Evolutionary conservation across 2,113 vertebrate species (phyloP).

Genomic region (Pseudorectes ferrugineus): DNA sequence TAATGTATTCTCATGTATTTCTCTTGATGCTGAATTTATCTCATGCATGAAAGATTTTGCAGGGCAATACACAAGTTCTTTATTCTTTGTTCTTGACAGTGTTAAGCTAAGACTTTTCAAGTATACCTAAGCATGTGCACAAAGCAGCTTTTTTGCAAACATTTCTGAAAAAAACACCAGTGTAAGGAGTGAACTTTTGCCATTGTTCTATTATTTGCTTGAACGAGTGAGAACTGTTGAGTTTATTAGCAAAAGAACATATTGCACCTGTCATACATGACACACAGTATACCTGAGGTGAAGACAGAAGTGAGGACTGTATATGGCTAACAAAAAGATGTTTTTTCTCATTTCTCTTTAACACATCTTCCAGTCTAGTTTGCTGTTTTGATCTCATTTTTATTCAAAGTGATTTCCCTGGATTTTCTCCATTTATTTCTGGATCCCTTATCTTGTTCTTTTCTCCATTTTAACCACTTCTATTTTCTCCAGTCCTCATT

Average conservation of each 20-base stretch:
- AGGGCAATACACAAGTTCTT: not conserved
- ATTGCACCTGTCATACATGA: not conserved
- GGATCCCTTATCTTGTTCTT: not conserved
- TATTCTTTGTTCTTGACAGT: not conserved
- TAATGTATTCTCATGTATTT: conserved; percentile 17
- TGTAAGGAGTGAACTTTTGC: not conserved
- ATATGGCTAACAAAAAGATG: not conserved
- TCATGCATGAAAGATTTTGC: conserved; percentile 6
- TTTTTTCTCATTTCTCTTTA: not conserved
- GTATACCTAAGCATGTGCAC: not conserved
- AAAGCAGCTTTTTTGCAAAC: not conserved
- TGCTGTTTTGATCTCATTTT: not conserved
- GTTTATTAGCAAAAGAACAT: not conserved
- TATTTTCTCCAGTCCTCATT: not conserved
- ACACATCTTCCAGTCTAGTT: not conserved
- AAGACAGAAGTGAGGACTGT: not conserved
- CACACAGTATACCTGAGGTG: not conserved
- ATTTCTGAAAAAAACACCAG: not conserved
- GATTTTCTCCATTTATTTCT: not conserved
- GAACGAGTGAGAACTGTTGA: not conserved
- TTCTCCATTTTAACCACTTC: not conserved
- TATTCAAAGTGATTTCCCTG: not conserved
- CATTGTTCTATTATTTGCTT: not conserved
- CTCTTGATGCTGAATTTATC: not conserved
- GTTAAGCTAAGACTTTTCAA: not conserved